phyloP scores from a whole-genome alignment of 2,113 vertebrate genomes.

The Austrofundulus limnaeus region DNA sequence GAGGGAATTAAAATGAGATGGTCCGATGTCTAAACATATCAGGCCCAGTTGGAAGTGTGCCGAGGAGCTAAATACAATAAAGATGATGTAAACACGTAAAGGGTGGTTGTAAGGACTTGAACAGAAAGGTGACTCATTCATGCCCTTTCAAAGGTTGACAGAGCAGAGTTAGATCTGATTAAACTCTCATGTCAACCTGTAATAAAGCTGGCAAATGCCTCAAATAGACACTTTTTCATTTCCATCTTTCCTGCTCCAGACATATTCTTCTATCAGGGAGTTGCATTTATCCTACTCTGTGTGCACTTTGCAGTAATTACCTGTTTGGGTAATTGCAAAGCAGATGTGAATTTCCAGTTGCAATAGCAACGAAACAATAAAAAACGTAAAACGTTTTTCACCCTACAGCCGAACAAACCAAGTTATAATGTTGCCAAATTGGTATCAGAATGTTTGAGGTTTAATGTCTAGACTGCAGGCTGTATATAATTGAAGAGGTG shows the following conservation, averaged over 20 bases:
- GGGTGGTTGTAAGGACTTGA: conserved; percentile 1
- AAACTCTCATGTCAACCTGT: conserved; percentile 5
- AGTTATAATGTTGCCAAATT: conserved; percentile 1
- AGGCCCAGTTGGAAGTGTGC: conserved; percentile 12
- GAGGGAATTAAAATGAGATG: conserved; percentile 15
- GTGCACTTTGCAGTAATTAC: not conserved
- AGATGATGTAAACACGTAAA: not conserved
- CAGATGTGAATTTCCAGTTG: not conserved
- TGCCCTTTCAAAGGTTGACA: not conserved
- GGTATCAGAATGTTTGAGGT: conserved; percentile 39
- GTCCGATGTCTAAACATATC: not conserved
- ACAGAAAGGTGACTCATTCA: conserved; percentile 3
- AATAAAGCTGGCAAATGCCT: conserved; percentile 14
- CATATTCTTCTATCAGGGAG: conserved; percentile 4
- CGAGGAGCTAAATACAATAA: conserved; percentile 12
- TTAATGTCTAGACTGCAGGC: conserved; percentile 70
- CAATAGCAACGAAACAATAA: not conserved
- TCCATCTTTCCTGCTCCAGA: not conserved
- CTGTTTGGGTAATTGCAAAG: not conserved
- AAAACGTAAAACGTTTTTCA: conserved; percentile 6
- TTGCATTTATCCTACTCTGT: not conserved
- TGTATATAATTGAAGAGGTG: conserved; percentile 81
- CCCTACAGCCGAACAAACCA: not conserved
- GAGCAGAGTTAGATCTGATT: conserved; percentile 12
- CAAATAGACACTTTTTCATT: not conserved